phyloP scores from a whole-genome alignment of 1,140 invertebrate genomes.

The Pseudomyrmex dendroicus region DNA sequence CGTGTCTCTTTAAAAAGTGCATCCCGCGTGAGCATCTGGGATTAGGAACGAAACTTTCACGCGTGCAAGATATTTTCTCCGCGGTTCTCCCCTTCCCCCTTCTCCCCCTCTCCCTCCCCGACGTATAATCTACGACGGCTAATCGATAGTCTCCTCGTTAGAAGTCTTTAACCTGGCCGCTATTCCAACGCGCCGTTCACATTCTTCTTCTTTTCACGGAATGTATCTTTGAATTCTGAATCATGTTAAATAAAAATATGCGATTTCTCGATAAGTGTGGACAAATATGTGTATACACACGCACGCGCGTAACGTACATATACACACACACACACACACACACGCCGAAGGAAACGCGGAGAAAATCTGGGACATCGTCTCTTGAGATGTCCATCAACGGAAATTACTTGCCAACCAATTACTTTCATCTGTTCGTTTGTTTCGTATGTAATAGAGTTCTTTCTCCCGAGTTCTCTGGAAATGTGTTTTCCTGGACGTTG shows the following conservation, averaged over 20 bases:
- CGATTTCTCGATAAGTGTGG: constrained; percentile 36
- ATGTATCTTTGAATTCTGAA: constrained; percentile 9
- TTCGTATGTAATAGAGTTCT: background rate
- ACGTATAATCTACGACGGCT: constrained; percentile 34
- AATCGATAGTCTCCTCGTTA: constrained; percentile 38
- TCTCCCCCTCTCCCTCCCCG: background rate
- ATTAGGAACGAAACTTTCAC: constrained; percentile 70
- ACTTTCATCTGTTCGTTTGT: background rate
- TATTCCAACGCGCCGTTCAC: background rate
- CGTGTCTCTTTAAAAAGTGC: constrained; percentile 64
- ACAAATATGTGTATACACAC: background rate
- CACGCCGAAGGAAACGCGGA: background rate
- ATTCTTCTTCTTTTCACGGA: constrained; percentile 3
- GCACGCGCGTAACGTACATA: too few species aligned
- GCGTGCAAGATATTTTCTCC: constrained; percentile 67
- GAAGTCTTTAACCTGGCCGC: constrained; percentile 26
- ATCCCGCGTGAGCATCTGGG: constrained; percentile 61
- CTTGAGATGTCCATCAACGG: background rate
- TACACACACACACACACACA: too few species aligned
- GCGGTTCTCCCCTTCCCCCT: constrained; percentile 12
- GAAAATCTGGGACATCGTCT: constrained; percentile 15
- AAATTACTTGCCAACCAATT: background rate
- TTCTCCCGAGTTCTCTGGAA: background rate
- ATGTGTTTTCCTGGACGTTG: too few species aligned
- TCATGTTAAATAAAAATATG: constrained; percentile 26